Percentiles rank a stretch among this genome's conserved stretches.
phyloP scores from a whole-genome alignment of 1,140 invertebrate genomes.

The Triops cancriformis region DNA sequence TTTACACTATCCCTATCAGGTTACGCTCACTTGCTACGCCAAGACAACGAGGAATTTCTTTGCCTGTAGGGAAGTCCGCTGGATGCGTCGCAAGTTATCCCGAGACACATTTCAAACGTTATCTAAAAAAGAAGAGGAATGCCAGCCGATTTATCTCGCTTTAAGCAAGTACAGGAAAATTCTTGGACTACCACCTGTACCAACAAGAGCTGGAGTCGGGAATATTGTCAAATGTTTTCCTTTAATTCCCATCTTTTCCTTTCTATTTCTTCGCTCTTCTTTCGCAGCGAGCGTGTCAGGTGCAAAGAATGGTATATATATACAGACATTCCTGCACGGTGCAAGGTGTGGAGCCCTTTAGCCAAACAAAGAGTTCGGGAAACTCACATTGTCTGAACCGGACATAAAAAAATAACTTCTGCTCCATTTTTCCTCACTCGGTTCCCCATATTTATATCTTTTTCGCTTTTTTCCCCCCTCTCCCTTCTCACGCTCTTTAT shows the following conservation, averaged over 20 bases:
- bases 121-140: too few relatives aligned
- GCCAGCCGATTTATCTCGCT: too few relatives aligned
- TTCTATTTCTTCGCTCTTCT: neutral
- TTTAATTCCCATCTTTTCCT: neutral
- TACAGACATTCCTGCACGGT: neutral
- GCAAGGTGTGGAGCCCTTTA: neutral
- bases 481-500: neutral
- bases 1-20: too few relatives aligned
- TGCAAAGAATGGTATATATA: neutral
- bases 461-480: neutral
- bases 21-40: too few relatives aligned
- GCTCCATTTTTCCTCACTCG: neutral
- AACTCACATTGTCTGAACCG: neutral
- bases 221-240: too few relatives aligned
- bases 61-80: too few relatives aligned
- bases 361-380: neutral
- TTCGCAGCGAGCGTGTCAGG: neutral
- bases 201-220: too few relatives aligned
- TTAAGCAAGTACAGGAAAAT: too few relatives aligned
- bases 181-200: too few relatives aligned
- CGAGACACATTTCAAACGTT: too few relatives aligned
- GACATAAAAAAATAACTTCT: conserved; percentile 1
- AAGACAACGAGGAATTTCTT: too few relatives aligned
- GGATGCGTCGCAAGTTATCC: too few relatives aligned
- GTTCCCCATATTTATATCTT: neutral